These are phyloP conservation scores for Regulus satrapa DNA, from an alignment of 2,113 vertebrate species.

Conservation along the genomic window DNA sequence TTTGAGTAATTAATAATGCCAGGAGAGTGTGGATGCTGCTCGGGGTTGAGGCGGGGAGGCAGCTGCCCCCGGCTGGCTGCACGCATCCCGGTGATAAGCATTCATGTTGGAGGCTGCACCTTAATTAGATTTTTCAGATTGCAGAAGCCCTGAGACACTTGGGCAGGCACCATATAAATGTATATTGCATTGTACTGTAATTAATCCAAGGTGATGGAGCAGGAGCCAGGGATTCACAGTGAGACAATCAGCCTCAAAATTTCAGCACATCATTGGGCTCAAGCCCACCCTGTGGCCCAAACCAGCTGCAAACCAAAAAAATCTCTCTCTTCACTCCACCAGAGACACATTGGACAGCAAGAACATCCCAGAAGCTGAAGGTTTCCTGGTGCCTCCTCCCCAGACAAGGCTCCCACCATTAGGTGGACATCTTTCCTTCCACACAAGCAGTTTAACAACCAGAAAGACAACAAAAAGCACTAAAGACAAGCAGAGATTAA, in stretches of 20 bases:
- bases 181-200: conserved; percentile 56
- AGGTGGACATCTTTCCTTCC: not conserved
- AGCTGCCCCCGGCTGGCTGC: not conserved
- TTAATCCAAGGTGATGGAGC: conserved; percentile 54
- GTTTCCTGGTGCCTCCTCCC: not conserved
- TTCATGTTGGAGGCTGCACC: conserved; percentile 52
- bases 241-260: not conserved
- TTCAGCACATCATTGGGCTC: accelerated
- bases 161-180: conserved; percentile 43
- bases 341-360: not conserved
- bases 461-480: not conserved
- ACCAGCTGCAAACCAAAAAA: not conserved
- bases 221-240: not conserved
- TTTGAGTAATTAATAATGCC: conserved; percentile 65
- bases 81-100: conserved; percentile 41
- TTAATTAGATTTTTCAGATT: conserved; percentile 62
- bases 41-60: conserved; percentile 2
- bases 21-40: conserved; percentile 12
- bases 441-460: not conserved
- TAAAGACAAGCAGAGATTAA: not conserved
- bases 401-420: not conserved
- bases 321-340: not conserved
- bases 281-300: accelerated
- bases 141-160: conserved; percentile 34
- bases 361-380: not conserved